These are phyloP conservation scores for Habrosyne pyritoides DNA, from an alignment of 2,888 invertebrate species.

Conservation along the genomic window DNA sequence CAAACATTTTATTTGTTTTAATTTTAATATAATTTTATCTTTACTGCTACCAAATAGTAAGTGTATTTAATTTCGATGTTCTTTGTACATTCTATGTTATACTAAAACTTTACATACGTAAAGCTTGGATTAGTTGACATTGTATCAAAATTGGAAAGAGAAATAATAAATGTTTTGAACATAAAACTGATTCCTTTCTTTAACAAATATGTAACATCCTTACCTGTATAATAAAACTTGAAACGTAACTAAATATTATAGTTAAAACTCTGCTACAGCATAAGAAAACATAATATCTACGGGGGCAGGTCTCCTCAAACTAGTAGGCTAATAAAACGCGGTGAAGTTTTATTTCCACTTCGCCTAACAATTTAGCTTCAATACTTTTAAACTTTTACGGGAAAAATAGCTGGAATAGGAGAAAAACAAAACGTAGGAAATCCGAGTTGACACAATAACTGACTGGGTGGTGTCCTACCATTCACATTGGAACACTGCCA, in stretches of 20 bases:
- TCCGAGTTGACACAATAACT: conserved; percentile 27
- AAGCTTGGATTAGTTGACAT: conserved; percentile 54
- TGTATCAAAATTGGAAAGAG: conserved; percentile 58
- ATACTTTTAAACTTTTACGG: not conserved
- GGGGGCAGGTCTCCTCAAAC: not conserved
- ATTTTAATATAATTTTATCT: conserved; percentile 24
- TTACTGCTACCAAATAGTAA: conserved; percentile 28
- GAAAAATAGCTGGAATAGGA: not conserved
- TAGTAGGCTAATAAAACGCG: not conserved
- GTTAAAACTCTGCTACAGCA: no score
- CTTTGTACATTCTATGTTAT: conserved; percentile 41
- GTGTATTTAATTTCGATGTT: conserved; percentile 42
- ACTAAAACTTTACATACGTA: conserved; percentile 48
- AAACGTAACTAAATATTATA: no score
- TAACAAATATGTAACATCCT: not conserved
- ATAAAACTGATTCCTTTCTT: conserved; percentile 22
- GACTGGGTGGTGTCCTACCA: conserved; percentile 30
- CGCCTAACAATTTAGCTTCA: not conserved
- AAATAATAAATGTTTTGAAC: conserved; percentile 77
- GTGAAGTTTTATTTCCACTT: not conserved
- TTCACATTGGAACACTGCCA: conserved; percentile 37
- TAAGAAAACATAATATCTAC: no score
- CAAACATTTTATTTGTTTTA: conserved; percentile 11
- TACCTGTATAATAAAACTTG: no score
- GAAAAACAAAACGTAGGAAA: conserved; percentile 15